Conservation (phyloP, 2,888 invertebrate genomes). For the Hypena proboscidalis region DNA sequence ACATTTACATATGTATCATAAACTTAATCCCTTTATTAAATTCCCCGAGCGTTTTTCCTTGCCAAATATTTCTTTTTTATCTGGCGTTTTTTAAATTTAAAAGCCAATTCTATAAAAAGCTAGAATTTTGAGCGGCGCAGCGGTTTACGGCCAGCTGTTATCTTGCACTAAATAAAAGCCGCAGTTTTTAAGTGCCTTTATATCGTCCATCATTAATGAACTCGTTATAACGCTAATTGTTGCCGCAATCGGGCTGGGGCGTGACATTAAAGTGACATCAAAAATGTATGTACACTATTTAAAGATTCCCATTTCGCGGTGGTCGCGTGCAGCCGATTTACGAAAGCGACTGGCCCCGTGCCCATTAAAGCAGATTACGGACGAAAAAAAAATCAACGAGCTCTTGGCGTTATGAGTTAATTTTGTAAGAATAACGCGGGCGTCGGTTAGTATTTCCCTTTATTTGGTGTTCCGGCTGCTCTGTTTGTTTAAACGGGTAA, state of each 20-base stretch:
- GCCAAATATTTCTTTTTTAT: conserved; percentile 51
- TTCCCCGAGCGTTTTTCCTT: conserved; percentile 54
- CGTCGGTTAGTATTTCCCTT: conserved; percentile 78
- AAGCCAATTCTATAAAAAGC: conserved; percentile 24
- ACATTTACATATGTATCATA: conserved; percentile 68
- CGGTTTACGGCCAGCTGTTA: conserved; percentile 38
- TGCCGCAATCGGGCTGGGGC: conserved; percentile 71
- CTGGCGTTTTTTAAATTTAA: conserved; percentile 28
- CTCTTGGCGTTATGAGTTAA: conserved; percentile 84
- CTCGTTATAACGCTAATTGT: conserved; percentile 80
- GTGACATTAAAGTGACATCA: conserved; percentile 78
- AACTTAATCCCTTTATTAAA: conserved; percentile 76
- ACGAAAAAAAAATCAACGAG: conserved; percentile 77
- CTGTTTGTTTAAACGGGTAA: conserved; percentile 82
- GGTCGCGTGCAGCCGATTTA: conserved; percentile 77
- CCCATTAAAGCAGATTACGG: conserved; percentile 83
- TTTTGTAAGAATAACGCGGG: conserved; percentile 82
- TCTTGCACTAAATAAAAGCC: conserved; percentile 44
- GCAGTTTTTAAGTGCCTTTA: conserved; percentile 42
- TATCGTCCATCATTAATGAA: conserved; percentile 64
- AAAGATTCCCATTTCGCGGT: conserved; percentile 80
- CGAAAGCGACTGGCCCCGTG: conserved; percentile 80
- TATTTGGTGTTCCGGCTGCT: conserved; percentile 78
- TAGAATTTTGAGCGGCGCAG: conserved; percentile 26
- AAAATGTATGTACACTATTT: conserved; percentile 81